Percentiles rank a stretch among this genome's conserved stretches.
phyloP scores from a whole-genome alignment of 2,797 vertebrate genomes.

The Cossypha niveicapilla region DNA sequence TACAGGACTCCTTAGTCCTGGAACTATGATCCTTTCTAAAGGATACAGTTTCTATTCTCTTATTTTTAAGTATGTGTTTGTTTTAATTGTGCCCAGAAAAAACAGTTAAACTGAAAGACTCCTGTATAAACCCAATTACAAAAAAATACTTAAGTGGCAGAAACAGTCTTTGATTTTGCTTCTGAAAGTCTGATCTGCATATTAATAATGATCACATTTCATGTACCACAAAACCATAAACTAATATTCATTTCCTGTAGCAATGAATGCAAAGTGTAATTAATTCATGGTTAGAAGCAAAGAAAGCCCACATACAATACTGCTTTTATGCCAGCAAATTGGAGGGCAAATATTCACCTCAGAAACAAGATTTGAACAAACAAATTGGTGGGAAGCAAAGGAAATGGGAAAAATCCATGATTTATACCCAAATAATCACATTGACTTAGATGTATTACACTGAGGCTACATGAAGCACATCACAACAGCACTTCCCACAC shows the following conservation, averaged over 20 bases:
- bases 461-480: background rate
- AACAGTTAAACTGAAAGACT: background rate
- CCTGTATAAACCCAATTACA: background rate
- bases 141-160: background rate
- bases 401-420: background rate
- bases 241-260: background rate
- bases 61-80: background rate
- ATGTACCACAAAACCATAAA: background rate
- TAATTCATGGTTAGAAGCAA: background rate
- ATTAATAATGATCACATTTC: background rate
- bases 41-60: background rate
- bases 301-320: background rate
- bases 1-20: background rate
- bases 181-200: background rate
- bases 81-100: background rate
- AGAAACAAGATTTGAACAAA: background rate
- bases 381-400: background rate
- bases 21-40: background rate
- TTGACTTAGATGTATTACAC: background rate
- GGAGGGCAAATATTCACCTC: background rate
- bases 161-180: background rate
- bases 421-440: background rate
- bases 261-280: background rate
- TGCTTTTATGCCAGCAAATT: background rate
- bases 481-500: background rate